A percentile compares a stretch with the other conserved stretches of the same genome.
These are phyloP conservation scores for Ctenomys sociabilis DNA, from an alignment of 2,113 vertebrate species.

Conservation along the genomic window DNA sequence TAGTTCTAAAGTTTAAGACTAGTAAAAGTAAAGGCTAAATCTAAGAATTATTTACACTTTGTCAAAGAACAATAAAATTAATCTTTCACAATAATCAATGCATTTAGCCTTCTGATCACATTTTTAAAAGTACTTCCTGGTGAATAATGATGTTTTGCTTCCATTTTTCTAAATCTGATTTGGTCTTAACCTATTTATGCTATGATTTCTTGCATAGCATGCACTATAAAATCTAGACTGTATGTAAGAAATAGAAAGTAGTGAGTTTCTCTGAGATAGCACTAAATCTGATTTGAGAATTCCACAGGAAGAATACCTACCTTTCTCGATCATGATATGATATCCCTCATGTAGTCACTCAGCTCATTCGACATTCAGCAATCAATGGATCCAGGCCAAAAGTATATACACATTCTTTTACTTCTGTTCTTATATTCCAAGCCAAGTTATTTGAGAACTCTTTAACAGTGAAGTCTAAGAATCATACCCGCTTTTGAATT, in stretches of 20 bases:
- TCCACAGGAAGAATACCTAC: not conserved
- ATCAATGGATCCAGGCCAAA: not conserved
- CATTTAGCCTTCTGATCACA: not conserved
- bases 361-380: not conserved
- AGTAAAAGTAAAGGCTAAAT: conserved; percentile 39
- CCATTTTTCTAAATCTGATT: not conserved
- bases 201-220: not conserved
- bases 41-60: not conserved
- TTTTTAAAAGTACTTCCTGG: not conserved
- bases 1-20: conserved; percentile 45
- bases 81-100: not conserved
- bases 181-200: not conserved
- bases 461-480: not conserved
- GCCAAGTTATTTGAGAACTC: not conserved
- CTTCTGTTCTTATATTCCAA: not conserved
- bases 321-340: not conserved
- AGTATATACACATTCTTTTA: not conserved
- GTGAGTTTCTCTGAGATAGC: not conserved
- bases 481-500: not conserved
- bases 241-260: not conserved
- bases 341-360: not conserved
- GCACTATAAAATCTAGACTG: not conserved
- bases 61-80: conserved; percentile 31
- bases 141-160: not conserved
- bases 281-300: not conserved